Evolutionary conservation across 2,888 invertebrate species (phyloP).

Genomic region (Ecliptopera silaceata): DNA sequence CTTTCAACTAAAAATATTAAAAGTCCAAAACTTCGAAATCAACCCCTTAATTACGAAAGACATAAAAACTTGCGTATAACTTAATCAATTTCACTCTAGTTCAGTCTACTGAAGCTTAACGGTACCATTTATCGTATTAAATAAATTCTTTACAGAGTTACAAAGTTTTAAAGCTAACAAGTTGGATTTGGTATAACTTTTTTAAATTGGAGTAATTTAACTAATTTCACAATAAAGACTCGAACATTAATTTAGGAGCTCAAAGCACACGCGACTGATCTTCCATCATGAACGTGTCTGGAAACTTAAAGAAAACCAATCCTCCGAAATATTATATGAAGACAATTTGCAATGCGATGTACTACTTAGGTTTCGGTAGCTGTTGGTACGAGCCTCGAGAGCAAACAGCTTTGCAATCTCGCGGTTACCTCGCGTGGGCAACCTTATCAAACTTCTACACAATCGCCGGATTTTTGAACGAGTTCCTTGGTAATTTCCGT

Average conservation of each 20-base stretch:
- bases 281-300: conserved; percentile 20
- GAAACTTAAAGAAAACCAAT: conserved; percentile 29
- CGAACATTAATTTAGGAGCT: background rate
- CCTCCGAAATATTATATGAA: conserved; percentile 54
- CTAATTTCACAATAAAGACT: conserved; percentile 29
- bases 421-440: conserved; percentile 47
- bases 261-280: background rate
- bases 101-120: conserved; percentile 30
- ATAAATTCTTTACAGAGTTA: conserved; percentile 36
- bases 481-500: conserved; percentile 45
- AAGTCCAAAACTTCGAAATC: conserved; percentile 11
- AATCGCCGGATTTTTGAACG: conserved; percentile 43
- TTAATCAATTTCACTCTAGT: conserved; percentile 34
- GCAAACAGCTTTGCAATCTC: conserved; percentile 17
- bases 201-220: conserved; percentile 33
- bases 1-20: background rate
- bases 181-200: conserved; percentile 35
- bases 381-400: conserved; percentile 51
- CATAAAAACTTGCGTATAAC: conserved; percentile 26
- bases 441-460: conserved; percentile 46
- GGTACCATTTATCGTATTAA: conserved; percentile 37
- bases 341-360: conserved; percentile 46
- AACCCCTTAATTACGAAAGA: conserved; percentile 20
- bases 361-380: conserved; percentile 51
- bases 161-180: conserved; percentile 37